Evolutionary conservation across 1,140 invertebrate species (phyloP).

Genomic region (Limonius californicus): DNA sequence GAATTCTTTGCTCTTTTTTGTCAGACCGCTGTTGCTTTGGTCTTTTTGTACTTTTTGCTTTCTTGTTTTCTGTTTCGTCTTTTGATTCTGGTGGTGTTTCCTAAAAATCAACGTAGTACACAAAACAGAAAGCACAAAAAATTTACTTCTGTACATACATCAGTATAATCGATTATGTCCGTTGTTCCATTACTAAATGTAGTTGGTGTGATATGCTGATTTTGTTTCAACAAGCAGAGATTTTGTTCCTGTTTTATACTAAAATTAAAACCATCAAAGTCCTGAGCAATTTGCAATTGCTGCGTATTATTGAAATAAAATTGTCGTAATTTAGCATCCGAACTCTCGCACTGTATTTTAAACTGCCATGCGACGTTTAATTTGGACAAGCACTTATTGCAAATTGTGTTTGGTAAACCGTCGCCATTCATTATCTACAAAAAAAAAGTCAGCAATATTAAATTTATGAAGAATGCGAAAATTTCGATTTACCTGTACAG

Average conservation of each 20-base stretch:
- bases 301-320: conserved; percentile 24
- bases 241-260: conserved; percentile 14
- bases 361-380: conserved; percentile 48
- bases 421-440: conserved; percentile 48
- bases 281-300: conserved; percentile 8
- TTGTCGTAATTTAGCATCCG: conserved; percentile 42
- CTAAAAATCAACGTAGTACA: too few relatives aligned
- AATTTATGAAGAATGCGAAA: background rate
- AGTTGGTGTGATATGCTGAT: background rate
- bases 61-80: background rate
- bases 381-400: conserved; percentile 44
- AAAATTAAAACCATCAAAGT: conserved; percentile 11
- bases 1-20: conserved; percentile 26
- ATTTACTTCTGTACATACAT: too few relatives aligned
- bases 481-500: conserved; percentile 24
- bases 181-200: background rate
- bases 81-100: too few relatives aligned
- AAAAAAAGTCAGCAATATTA: conserved; percentile 19
- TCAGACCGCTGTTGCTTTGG: background rate
- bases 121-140: too few relatives aligned
- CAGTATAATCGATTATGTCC: background rate
- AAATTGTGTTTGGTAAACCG: conserved; percentile 47
- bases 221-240: background rate
- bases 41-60: background rate
- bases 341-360: conserved; percentile 48